phyloP scores from a whole-genome alignment of 2,888 invertebrate genomes.

The Luperina nickerlii region DNA sequence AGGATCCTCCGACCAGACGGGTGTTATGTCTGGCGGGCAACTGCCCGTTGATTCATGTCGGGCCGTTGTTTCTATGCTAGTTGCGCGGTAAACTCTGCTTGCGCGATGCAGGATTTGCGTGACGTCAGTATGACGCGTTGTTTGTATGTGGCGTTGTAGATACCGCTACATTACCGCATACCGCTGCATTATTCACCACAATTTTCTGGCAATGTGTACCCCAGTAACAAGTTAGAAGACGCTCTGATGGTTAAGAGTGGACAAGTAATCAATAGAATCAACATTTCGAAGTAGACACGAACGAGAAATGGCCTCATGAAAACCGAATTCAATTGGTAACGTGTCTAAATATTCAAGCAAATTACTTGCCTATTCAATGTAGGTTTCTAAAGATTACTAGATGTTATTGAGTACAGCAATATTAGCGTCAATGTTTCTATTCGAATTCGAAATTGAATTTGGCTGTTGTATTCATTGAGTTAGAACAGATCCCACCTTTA shows the following conservation, averaged over 20 bases:
- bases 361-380: constrained; percentile 49
- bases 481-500: neutral
- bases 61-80: no score
- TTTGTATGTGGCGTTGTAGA: no score
- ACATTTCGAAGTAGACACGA: constrained; percentile 23
- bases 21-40: no score
- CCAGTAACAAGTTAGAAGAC: neutral
- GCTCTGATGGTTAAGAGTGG: constrained; percentile 23
- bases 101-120: no score
- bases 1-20: no score
- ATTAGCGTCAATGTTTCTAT: constrained; percentile 13
- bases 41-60: no score
- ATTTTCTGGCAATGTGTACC: constrained; percentile 9
- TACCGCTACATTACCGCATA: no score
- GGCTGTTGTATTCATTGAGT: constrained; percentile 7
- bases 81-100: no score
- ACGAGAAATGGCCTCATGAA: constrained; percentile 33
- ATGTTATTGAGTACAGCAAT: constrained; percentile 33
- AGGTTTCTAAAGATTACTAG: constrained; percentile 29
- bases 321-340: constrained; percentile 33
- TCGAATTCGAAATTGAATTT: constrained; percentile 35
- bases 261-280: constrained; percentile 37
- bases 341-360: constrained; percentile 38
- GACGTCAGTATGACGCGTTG: no score
- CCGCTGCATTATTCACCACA: neutral